Evolutionary conservation across 2,113 vertebrate species (phyloP), one percentile per base, ranked within the genome.

Genomic region (Lutjanus erythropterus): DNA sequence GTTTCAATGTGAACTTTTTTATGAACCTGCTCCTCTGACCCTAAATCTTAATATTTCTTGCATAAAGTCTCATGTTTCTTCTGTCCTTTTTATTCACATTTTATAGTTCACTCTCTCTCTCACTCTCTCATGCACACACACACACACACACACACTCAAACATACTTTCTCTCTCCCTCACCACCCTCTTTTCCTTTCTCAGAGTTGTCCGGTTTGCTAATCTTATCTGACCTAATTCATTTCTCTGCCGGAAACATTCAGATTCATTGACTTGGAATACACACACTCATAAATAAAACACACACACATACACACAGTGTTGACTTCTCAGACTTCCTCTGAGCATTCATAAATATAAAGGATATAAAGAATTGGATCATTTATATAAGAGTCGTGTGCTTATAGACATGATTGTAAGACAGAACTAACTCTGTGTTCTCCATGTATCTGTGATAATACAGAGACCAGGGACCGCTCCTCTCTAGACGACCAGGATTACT

Each of bases 141-240:
- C n/a, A n/a, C n/a, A n/a, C n/a, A n/a, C 47, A 53, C 23, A n/a
- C 42, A 46, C 55, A 27, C 66, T 15, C 33, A 39, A 2, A 33
- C 70, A 37, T 42, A 15, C 15, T 18, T 44, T 23, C 11, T 15
- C 15, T 44, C 27, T 19, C 55, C 23, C 16, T 37, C 9, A 5
- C 16, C 61, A 27, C 19, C 50, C 9, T 23, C n/a, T 33, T 44
- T 49, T 55, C 33, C 18, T 61, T 31, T 44, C 41, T 52, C 69
- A 33, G 29, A 42, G 46, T 66, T 55, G 49, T 29, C 31, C 1
- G 10, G 7, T 47, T 71, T 62, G 61, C 78, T 75, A 58, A 53
- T 68, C 27, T 71, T 23, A 37, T 81, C 79, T 75, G 79, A 74
- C 75, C 75, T 41, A 81, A 65, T 82, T 78, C 42, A 59, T 53